Evolutionary conservation across 2,113 vertebrate genomes (phyloP), one percentile per base, ranked within the genome.

Genomic region (Hiodon alosoides): DNA sequence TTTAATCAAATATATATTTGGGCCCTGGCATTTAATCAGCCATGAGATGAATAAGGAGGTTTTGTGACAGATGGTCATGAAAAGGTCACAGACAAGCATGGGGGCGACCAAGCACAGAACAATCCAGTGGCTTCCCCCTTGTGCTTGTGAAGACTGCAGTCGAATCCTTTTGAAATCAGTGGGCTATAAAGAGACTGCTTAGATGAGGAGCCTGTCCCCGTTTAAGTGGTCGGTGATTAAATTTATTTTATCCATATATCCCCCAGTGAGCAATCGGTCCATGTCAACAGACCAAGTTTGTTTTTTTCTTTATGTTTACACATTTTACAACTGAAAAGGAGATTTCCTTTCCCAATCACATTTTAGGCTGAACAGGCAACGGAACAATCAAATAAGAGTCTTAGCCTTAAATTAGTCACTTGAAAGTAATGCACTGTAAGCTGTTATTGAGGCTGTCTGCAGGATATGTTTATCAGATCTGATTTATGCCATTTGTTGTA

Each of bases 21-120:
- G 53, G 31, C 13, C 67, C 67, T 76, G 74, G 60, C 57, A 72
- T 80, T 81, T 76, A 62, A 65, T 16, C 67, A n/a, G 57, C 31
- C 31, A 69, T 55, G 13, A 67, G 71, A 65, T 78, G 75, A 83
- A 83, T 64, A 67, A 53, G 71, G 78, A 71, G 67, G 71, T 79
- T 85, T 81, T 65, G 60, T 80, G 71, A 77, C 85, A 88, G 87
- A 84, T 85, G 84, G 81, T 46, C 51, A 17, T 74, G 70, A 70
- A 91, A 91, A 92, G 89, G 90, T 92, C 87, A 87, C 69, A 86
- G 78, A 76, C 81, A 77, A 83, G 82, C 80, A 83, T 78, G 77
- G 79, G 80, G 77, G 79, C 71, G 76, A 77, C 71, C 78, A 59
- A 72, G 75, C 55, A 80, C 83, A 84, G 83, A 86, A 83, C 79